These are phyloP conservation scores for Abrostola tripartita DNA, from an alignment of 2,888 invertebrate species.

Conservation along the genomic window DNA sequence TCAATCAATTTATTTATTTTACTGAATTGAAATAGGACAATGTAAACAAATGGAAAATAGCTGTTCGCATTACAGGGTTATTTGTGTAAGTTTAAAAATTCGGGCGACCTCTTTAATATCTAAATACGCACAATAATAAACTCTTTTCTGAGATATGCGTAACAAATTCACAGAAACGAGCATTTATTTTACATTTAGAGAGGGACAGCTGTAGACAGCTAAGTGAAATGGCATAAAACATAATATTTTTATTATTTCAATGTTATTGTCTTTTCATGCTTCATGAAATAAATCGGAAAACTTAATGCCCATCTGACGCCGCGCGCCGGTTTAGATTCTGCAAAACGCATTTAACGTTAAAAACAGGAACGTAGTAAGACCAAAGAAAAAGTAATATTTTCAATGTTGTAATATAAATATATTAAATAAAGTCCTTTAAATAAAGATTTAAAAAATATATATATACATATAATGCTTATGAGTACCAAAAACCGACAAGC, in stretches of 20 bases:
- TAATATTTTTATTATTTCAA: conserved; percentile 15
- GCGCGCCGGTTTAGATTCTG: conserved; percentile 37
- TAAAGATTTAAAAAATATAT: too few relatives aligned
- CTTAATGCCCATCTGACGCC: conserved; percentile 40
- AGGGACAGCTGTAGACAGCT: conserved; percentile 16
- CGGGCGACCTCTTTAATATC: conserved; percentile 56
- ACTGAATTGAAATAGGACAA: conserved; percentile 3
- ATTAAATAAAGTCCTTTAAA: too few relatives aligned
- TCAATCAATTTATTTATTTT: conserved; percentile 1
- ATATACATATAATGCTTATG: too few relatives aligned
- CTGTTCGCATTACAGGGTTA: conserved; percentile 25
- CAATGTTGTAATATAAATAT: too few relatives aligned
- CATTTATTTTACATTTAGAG: conserved; percentile 18
- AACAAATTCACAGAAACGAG: conserved; percentile 40
- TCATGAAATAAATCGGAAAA: conserved; percentile 48
- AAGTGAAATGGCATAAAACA: conserved; percentile 18
- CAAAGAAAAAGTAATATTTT: conserved; percentile 24
- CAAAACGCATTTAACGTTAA: conserved; percentile 30
- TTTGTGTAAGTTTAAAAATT: conserved; percentile 46
- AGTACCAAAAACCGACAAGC: too few relatives aligned
- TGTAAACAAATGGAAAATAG: conserved; percentile 29
- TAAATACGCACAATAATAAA: conserved; percentile 59
- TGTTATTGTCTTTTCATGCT: conserved; percentile 32
- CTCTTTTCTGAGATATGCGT: conserved; percentile 36
- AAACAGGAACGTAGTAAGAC: conserved; percentile 32